These are phyloP conservation scores for Pomatostomus ruficeps DNA, from an alignment of 2,113 vertebrate species.

Conservation along the genomic window DNA sequence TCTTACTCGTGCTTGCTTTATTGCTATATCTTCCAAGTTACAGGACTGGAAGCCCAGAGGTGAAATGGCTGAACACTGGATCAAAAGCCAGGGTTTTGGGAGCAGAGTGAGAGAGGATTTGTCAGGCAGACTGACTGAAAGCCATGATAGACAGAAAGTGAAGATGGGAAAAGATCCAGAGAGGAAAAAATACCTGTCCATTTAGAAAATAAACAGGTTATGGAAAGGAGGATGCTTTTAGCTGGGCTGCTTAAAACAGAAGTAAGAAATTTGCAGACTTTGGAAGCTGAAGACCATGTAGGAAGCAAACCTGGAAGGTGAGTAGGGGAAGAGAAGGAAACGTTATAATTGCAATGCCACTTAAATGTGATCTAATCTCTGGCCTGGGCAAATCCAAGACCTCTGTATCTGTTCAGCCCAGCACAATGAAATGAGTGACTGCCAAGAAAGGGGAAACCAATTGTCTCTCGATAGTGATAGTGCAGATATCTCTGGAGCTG, in stretches of 20 bases:
- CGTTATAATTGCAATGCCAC: background rate
- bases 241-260: background rate
- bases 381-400: background rate
- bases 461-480: background rate
- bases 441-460: background rate
- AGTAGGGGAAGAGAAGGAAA: background rate
- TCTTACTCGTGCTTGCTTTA: constrained; percentile 20
- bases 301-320: background rate
- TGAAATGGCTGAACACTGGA: constrained; percentile 4
- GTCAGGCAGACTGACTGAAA: background rate
- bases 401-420: background rate
- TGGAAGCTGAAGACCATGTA: background rate
- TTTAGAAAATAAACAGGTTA: background rate
- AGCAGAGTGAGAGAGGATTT: background rate
- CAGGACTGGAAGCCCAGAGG: constrained; percentile 31
- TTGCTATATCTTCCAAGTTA: background rate
- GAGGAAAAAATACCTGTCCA: background rate
- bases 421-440: background rate
- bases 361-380: background rate
- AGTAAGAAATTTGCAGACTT: background rate
- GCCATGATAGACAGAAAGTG: background rate
- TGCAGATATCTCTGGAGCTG: background rate
- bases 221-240: background rate
- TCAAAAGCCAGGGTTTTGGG: background rate
- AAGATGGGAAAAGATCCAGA: background rate